These are phyloP conservation scores for Brachionus rotundiformis DNA, from an alignment of 1,140 invertebrate species.

Conservation along the genomic window DNA sequence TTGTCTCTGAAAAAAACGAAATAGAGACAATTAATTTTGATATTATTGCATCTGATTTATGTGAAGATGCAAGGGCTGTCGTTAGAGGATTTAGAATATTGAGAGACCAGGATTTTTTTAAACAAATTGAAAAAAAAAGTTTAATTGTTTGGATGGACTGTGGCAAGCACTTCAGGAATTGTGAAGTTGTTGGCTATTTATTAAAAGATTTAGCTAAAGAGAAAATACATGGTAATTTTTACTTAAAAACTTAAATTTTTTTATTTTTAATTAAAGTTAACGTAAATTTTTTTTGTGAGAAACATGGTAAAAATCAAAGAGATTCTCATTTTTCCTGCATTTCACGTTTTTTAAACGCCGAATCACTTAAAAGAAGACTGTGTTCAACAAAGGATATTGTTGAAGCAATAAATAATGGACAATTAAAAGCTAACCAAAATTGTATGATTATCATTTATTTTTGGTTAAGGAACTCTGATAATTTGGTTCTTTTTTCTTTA, in stretches of 20 bases:
- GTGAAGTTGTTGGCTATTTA: conserved; percentile 21
- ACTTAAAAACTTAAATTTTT: not conserved
- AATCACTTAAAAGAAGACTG: not conserved
- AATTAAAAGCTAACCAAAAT: conserved; percentile 18
- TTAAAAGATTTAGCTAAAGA: conserved; percentile 15
- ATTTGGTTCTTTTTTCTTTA: not conserved
- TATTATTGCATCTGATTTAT: conserved; percentile 25
- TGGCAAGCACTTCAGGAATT: conserved; percentile 36
- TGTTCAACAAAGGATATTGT: not conserved
- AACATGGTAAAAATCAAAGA: conserved; percentile 43
- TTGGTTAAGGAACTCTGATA: not conserved
- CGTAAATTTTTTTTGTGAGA: conserved; percentile 27
- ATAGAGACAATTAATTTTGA: conserved; percentile 22
- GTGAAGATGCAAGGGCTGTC: conserved; percentile 28
- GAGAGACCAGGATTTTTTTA: conserved; percentile 4
- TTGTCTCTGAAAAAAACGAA: not conserved
- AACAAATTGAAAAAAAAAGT: not conserved
- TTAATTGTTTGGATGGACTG: conserved; percentile 41
- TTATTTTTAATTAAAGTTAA: conserved; percentile 13
- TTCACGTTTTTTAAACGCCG: not conserved
- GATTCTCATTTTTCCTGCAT: conserved; percentile 31
- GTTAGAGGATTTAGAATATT: conserved; percentile 28
- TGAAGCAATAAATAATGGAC: conserved; percentile 21
- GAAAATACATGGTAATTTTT: conserved; percentile 23
- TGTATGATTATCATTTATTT: conserved; percentile 9